Conservation (phyloP, 2,797 vertebrate genomes). For the Lutjanus campechanus region DNA sequence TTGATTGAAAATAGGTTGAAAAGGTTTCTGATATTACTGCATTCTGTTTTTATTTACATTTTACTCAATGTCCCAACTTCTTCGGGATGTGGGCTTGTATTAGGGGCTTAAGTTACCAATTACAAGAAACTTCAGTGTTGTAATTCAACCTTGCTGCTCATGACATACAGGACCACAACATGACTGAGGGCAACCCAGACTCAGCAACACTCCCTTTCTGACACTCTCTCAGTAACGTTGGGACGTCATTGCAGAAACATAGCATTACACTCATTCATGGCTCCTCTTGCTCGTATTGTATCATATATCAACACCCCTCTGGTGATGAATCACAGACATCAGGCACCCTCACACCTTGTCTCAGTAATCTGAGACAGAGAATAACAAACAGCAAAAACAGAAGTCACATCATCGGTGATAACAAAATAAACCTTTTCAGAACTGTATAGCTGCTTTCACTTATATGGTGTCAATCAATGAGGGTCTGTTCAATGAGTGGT, state of each 20-base stretch:
- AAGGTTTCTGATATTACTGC: too few relatives aligned
- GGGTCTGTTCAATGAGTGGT: not conserved
- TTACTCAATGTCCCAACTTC: too few relatives aligned
- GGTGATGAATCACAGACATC: not conserved
- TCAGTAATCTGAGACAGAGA: slow-evolving; percentile 12
- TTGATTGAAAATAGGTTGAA: too few relatives aligned
- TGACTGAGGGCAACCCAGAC: not conserved
- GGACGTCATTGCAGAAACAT: not conserved
- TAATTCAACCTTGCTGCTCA: not conserved
- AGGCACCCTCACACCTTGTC: not conserved
- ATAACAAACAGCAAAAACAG: slow-evolving; percentile 25
- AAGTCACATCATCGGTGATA: not conserved
- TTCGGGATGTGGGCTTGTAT: too few relatives aligned
- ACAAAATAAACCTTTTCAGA: not conserved
- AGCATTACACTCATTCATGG: not conserved
- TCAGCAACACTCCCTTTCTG: not conserved
- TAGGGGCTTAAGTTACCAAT: not conserved
- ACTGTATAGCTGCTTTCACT: not conserved
- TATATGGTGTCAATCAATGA: not conserved
- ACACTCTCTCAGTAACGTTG: not conserved
- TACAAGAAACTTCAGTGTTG: not conserved
- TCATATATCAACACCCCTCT: not conserved
- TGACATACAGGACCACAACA: not conserved
- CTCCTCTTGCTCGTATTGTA: not conserved
- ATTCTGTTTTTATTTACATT: too few relatives aligned